Conservation (phyloP, 1,140 invertebrate genomes). For the Pseudomyrmex cubaensis region DNA sequence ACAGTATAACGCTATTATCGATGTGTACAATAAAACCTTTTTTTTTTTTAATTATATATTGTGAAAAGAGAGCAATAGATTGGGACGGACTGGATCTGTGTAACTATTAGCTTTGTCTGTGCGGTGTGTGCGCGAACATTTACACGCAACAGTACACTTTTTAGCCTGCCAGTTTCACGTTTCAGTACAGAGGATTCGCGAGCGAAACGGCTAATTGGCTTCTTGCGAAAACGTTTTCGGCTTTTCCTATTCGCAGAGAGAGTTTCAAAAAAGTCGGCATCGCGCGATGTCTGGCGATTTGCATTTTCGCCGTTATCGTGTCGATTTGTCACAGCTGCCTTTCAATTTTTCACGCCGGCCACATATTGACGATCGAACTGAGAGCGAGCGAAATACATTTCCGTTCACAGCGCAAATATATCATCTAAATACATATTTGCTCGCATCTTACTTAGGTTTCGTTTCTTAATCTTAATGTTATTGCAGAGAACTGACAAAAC, state of each 20-base stretch:
- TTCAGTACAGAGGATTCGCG: slow-evolving; percentile 26
- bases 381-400: slow-evolving; percentile 10
- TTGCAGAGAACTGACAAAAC: not conserved
- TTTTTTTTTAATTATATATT: too few relatives aligned
- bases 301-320: slow-evolving; percentile 57
- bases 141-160: slow-evolving; percentile 24
- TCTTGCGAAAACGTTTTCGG: slow-evolving; percentile 47
- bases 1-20: too few relatives aligned
- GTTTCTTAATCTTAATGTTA: not conserved
- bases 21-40: too few relatives aligned
- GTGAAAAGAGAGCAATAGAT: too few relatives aligned
- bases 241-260: slow-evolving; percentile 48
- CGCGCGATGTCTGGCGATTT: slow-evolving; percentile 49
- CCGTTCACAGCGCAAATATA: not conserved
- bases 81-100: not conserved
- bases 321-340: slow-evolving; percentile 61
- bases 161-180: not conserved
- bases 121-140: slow-evolving; percentile 14
- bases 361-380: slow-evolving; percentile 12
- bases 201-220: slow-evolving; percentile 49
- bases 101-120: slow-evolving; percentile 28
- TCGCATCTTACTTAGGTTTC: not conserved
- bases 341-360: slow-evolving; percentile 53
- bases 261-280: slow-evolving; percentile 41
- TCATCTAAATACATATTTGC: not conserved